These are phyloP conservation scores for Rutpela maculata DNA, from an alignment of 2,888 invertebrate species.

Conservation along the genomic window DNA sequence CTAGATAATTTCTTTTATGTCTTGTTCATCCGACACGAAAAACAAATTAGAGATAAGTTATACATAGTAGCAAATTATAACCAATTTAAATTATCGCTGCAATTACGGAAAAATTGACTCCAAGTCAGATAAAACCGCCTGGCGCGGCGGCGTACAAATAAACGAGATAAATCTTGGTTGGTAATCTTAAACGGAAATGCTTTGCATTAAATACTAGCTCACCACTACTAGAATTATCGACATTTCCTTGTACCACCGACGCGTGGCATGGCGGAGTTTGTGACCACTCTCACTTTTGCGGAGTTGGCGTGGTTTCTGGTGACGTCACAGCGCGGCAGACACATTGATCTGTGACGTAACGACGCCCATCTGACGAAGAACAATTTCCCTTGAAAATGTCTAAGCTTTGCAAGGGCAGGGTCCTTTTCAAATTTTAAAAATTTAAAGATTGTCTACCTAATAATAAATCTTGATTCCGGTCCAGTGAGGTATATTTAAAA, in stretches of 20 bases:
- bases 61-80: not conserved
- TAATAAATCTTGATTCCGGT: not conserved
- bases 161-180: not conserved
- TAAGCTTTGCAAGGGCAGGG: not conserved
- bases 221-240: not conserved
- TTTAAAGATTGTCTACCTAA: not conserved
- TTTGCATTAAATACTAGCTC: not conserved
- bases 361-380: constrained; percentile 28
- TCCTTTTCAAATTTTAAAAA: not conserved
- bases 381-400: constrained; percentile 2
- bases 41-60: not conserved
- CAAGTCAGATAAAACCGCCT: not conserved
- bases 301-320: constrained; percentile 57
- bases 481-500: not conserved
- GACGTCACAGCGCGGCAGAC: constrained; percentile 63
- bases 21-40: not conserved
- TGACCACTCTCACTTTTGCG: constrained; percentile 66
- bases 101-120: not conserved
- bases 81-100: not conserved
- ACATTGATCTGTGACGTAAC: constrained; percentile 53
- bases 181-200: constrained; percentile 32
- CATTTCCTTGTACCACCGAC: not conserved
- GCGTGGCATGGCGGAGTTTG: constrained; percentile 36
- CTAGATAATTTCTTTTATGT: not conserved
- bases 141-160: not conserved